Conservation (phyloP, 23 tunicate species). For the Aplidium turbinatum region DNA sequence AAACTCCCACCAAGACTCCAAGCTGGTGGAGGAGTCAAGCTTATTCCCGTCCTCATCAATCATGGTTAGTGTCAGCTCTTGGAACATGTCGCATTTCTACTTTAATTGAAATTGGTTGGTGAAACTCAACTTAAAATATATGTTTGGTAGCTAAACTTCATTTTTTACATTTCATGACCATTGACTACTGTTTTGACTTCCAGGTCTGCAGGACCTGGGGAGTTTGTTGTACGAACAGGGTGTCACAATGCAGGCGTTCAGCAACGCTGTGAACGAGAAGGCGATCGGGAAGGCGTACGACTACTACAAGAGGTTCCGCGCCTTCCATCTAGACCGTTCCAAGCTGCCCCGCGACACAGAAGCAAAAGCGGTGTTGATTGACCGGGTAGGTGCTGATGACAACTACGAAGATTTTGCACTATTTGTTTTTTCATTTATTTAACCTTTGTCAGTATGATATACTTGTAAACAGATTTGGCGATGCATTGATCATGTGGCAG, state of each 20-base stretch:
- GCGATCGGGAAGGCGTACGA: constrained; percentile 66
- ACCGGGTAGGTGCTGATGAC: constrained; percentile 53
- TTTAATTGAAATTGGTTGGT: too few species aligned
- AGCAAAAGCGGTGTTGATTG: constrained; percentile 87
- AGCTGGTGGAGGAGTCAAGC: constrained; percentile 92
- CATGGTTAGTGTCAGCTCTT: too few species aligned
- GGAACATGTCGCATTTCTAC: too few species aligned
- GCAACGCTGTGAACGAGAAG: constrained; percentile 73
- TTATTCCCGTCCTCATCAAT: constrained; percentile 71
- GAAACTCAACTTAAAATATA: too few species aligned
- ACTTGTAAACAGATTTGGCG: too few species aligned
- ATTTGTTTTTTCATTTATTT: too few species aligned
- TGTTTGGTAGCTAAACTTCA: too few species aligned
- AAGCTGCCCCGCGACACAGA: constrained; percentile 85
- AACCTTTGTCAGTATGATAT: too few species aligned
- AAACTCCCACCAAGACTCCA: constrained; percentile 91
- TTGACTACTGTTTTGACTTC: background rate
- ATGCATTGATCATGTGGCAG: too few species aligned
- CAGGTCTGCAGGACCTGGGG: constrained; percentile 89
- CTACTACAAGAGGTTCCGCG: constrained; percentile 82
- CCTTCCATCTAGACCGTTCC: constrained; percentile 87
- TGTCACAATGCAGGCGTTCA: constrained; percentile 73
- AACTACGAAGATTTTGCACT: background rate
- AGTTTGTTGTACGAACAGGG: constrained; percentile 72
- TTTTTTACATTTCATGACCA: too few species aligned